phyloP scores from a whole-genome alignment of 2,797 vertebrate genomes.

The Serranus cabrilla region DNA sequence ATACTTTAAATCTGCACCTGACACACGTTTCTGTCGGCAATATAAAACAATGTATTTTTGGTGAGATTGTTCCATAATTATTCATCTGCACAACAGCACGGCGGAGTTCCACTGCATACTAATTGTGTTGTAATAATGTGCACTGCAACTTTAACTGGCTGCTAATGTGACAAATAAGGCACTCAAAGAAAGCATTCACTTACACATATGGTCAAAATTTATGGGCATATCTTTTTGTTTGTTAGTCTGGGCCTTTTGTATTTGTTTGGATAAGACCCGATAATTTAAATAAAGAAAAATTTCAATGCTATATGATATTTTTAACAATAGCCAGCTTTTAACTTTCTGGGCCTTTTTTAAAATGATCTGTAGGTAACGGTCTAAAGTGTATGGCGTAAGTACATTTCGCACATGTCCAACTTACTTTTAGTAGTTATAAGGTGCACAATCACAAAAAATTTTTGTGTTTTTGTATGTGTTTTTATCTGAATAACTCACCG shows the following conservation, averaged over 20 bases:
- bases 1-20: slow-evolving; percentile 9
- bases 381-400: too few species aligned
- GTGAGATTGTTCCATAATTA: slow-evolving; percentile 14
- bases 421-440: too few species aligned
- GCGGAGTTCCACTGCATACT: background rate
- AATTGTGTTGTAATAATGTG: slow-evolving; percentile 1
- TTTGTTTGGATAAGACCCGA: background rate
- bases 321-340: background rate
- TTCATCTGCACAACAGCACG: slow-evolving; percentile 11
- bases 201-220: background rate
- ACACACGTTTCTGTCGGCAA: background rate
- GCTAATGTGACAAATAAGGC: background rate
- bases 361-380: background rate
- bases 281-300: background rate
- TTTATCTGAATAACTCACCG: too few species aligned
- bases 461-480: too few species aligned
- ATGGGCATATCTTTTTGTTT: background rate
- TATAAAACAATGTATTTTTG: background rate
- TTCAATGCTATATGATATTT: background rate
- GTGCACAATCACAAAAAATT: too few species aligned
- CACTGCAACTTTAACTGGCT: background rate
- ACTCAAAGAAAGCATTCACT: background rate
- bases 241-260: background rate
- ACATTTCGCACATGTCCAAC: too few species aligned
- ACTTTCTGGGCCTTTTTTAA: background rate